Conservation (phyloP, 2,888 invertebrate genomes). For the Panopea generosa region DNA sequence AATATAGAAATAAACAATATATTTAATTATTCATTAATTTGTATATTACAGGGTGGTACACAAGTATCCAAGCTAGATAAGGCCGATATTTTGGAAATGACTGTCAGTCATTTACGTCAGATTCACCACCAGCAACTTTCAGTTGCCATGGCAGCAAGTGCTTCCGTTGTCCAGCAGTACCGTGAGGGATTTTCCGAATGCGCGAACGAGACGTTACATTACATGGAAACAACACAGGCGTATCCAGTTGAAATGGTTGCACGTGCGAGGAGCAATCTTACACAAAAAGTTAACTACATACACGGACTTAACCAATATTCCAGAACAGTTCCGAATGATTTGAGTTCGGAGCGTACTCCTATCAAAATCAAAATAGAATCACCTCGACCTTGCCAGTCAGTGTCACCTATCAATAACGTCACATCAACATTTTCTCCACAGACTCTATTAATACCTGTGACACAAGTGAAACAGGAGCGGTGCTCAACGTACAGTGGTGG, state of each 20-base stretch:
- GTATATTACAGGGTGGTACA: constrained; percentile 49
- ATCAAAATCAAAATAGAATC: constrained; percentile 49
- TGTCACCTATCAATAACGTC: constrained; percentile 40
- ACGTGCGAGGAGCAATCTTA: constrained; percentile 45
- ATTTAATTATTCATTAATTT: too few species aligned
- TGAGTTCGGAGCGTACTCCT: constrained; percentile 28
- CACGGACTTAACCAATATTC: constrained; percentile 9
- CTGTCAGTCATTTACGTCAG: constrained; percentile 58
- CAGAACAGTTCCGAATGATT: constrained; percentile 25
- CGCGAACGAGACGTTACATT: constrained; percentile 53
- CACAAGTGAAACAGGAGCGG: constrained; percentile 34
- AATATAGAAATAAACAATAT: too few species aligned
- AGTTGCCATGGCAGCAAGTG: constrained; percentile 59
- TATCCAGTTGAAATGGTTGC: constrained; percentile 52
- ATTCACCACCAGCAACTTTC: constrained; percentile 59
- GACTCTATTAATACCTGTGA: constrained; percentile 46
- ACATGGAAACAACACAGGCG: constrained; percentile 49
- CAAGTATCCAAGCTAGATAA: constrained; percentile 64
- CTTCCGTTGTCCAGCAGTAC: constrained; percentile 52
- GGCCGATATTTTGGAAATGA: constrained; percentile 63
- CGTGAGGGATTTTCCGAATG: constrained; percentile 54
- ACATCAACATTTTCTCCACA: constrained; percentile 36
- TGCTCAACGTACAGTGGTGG: constrained; percentile 2
- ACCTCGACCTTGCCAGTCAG: constrained; percentile 26
- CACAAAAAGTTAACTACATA: constrained; percentile 28